These are phyloP conservation scores for Labeo catla DNA, from an alignment of 2,113 vertebrate genomes.

Conservation along the genomic window DNA sequence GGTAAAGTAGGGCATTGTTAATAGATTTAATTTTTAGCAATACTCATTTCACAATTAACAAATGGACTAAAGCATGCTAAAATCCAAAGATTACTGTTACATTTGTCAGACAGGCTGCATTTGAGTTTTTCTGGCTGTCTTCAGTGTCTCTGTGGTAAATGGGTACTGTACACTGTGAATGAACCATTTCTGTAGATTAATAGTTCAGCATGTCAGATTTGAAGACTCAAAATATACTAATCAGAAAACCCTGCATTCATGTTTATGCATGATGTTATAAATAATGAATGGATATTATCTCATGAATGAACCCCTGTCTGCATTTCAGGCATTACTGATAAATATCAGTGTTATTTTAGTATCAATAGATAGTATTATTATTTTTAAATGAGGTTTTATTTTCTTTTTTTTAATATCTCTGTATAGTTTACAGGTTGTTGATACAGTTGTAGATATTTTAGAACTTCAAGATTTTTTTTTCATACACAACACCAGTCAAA, in stretches of 20 bases:
- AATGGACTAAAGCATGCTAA: conserved; percentile 40
- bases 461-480: too few species aligned
- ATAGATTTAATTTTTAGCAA: neutral
- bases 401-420: neutral
- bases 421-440: too few species aligned
- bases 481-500: too few species aligned
- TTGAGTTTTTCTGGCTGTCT: neutral
- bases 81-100: conserved; percentile 37
- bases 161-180: conserved; percentile 28
- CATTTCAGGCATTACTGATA: neutral
- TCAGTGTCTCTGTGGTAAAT: conserved; percentile 18
- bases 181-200: conserved; percentile 25
- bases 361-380: neutral
- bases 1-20: neutral
- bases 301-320: neutral
- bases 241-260: neutral
- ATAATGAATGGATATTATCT: neutral
- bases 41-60: neutral
- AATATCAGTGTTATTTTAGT: neutral
- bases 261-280: conserved; percentile 25
- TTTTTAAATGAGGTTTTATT: neutral
- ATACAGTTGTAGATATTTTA: neutral
- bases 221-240: neutral
- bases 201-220: conserved; percentile 14
- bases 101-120: conserved; percentile 8